phyloP scores from a whole-genome alignment of 2,888 invertebrate species.

The Meganola albula region DNA sequence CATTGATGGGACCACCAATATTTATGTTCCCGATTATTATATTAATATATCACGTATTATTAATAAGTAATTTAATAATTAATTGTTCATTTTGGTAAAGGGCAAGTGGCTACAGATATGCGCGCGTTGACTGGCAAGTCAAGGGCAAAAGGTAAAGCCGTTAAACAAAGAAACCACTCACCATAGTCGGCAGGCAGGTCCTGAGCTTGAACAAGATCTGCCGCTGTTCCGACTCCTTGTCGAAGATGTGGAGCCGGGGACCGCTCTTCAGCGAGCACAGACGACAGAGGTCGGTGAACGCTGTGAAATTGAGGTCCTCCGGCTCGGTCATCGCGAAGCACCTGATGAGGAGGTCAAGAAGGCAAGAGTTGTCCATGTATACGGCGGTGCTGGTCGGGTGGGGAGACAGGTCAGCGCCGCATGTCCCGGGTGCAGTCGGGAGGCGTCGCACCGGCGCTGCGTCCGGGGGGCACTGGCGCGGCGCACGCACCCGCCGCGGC shows the following conservation, averaged over 20 bases:
- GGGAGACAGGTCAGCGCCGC: conserved; percentile 68
- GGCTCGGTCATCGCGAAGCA: conserved; percentile 80
- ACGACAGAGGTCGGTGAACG: conserved; percentile 83
- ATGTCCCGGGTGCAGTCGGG: conserved; percentile 68
- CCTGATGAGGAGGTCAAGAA: conserved; percentile 78
- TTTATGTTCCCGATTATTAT: no score
- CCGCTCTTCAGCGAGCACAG: conserved; percentile 83
- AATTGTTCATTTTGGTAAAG: background rate
- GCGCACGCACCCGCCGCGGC: conserved; percentile 38
- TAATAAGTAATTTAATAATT: no score
- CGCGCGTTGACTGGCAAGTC: conserved; percentile 14
- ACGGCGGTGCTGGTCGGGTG: conserved; percentile 66
- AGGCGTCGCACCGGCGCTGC: conserved; percentile 74
- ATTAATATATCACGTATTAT: no score
- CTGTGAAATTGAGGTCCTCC: conserved; percentile 82
- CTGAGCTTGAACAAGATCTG: conserved; percentile 83
- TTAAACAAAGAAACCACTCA: conserved; percentile 56
- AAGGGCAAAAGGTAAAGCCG: conserved; percentile 26
- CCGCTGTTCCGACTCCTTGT: conserved; percentile 83
- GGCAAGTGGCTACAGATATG: background rate
- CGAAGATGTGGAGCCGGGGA: conserved; percentile 83
- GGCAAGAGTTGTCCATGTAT: conserved; percentile 79
- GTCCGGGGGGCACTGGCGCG: conserved; percentile 70
- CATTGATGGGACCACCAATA: conserved; percentile 28
- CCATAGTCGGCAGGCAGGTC: conserved; percentile 82